These are phyloP conservation scores for Octodonta nipae DNA, from an alignment of 2,888 invertebrate genomes.

Conservation along the genomic window DNA sequence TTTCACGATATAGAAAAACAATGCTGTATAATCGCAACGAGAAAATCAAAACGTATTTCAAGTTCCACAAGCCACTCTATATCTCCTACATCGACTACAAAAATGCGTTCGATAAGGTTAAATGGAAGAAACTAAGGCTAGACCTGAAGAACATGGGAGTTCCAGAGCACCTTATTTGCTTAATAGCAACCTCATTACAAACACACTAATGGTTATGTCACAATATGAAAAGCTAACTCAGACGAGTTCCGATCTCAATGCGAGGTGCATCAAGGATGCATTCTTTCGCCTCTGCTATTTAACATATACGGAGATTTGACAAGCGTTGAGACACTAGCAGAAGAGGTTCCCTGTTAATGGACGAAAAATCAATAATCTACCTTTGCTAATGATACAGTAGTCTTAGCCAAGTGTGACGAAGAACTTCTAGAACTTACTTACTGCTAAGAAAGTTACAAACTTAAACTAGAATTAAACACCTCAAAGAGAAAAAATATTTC, in stretches of 20 bases:
- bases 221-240: background rate
- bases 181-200: background rate
- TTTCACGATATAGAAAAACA: no score
- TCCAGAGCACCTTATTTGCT: background rate
- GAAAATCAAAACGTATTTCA: no score
- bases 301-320: slow-evolving; percentile 1
- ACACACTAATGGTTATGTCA: no score
- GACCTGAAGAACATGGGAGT: background rate
- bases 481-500: background rate
- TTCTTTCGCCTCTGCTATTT: background rate
- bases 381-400: background rate
- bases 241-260: background rate
- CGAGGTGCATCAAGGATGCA: background rate
- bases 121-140: background rate
- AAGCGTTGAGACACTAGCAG: background rate
- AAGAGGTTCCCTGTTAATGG: background rate
- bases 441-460: background rate
- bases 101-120: background rate
- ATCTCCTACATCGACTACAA: background rate
- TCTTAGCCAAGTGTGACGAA: background rate
- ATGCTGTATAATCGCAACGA: slow-evolving; percentile 1
- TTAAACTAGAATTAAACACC: background rate
- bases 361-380: background rate
- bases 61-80: background rate
- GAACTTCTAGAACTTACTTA: background rate